These are phyloP conservation scores for Ischnura elegans DNA, from an alignment of 2,888 invertebrate species.

Conservation along the genomic window DNA sequence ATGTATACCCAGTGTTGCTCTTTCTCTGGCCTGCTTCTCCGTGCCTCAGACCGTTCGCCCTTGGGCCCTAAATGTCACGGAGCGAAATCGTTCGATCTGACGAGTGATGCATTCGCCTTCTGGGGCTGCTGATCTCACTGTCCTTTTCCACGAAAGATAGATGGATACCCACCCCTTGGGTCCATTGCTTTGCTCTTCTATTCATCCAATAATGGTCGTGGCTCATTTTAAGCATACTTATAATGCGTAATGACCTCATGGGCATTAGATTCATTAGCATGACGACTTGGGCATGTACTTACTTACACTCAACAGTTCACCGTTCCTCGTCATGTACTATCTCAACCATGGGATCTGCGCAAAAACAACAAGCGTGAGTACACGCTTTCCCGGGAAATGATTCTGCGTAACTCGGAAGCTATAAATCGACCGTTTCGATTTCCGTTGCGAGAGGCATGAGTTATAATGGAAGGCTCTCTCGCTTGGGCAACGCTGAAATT, in stretches of 20 bases:
- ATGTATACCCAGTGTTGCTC: too few species aligned
- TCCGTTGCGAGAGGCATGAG: background rate
- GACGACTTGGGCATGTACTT: background rate
- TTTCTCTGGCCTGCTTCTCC: too few species aligned
- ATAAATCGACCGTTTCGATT: background rate
- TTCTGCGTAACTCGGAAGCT: background rate
- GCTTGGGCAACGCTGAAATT: background rate
- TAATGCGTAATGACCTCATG: background rate
- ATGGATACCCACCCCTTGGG: background rate
- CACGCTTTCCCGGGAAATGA: background rate
- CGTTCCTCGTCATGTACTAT: background rate
- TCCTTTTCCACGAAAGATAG: background rate
- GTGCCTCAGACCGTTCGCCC: too few species aligned
- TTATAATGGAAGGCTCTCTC: background rate
- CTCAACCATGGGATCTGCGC: background rate
- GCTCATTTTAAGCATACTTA: background rate
- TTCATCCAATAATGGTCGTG: background rate
- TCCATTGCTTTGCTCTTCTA: background rate
- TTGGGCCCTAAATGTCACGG: too few species aligned
- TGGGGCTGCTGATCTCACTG: background rate
- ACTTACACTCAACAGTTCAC: background rate
- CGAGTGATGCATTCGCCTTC: background rate
- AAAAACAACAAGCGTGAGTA: background rate
- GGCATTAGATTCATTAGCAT: background rate
- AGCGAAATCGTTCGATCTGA: too few species aligned